Conservation (phyloP, 92 coral and sea anemone species). For the Zoanthus sansibaricus region DNA sequence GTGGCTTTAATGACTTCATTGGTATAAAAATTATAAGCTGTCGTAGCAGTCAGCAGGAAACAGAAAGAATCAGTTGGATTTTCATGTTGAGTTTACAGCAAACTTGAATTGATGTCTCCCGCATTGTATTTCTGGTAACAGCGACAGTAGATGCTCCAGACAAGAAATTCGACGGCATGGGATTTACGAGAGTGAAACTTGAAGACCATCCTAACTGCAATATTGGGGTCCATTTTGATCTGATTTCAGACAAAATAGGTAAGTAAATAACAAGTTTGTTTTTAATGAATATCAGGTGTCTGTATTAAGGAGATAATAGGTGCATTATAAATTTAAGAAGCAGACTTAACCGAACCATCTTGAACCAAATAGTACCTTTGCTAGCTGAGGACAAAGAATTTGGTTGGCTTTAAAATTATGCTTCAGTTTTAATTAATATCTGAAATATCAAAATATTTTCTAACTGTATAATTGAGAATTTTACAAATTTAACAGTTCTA, state of each 20-base stretch:
- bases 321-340: not conserved
- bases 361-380: not conserved
- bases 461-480: not conserved
- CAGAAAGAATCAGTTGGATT: not conserved
- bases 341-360: not conserved
- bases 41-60: not conserved
- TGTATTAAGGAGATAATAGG: not conserved
- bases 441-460: not conserved
- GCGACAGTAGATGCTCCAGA: conserved; percentile 78
- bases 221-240: conserved; percentile 88
- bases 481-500: too few relatives aligned
- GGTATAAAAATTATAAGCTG: too few relatives aligned
- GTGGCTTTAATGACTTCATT: too few relatives aligned
- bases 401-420: not conserved
- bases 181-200: conserved; percentile 69
- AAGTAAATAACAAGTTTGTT: conserved; percentile 8
- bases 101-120: not conserved
- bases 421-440: not conserved
- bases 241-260: conserved; percentile 95
- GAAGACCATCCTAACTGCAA: conserved; percentile 76
- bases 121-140: conserved; percentile 17
- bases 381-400: not conserved
- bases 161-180: conserved; percentile 61
- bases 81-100: not conserved
- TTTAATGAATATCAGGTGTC: not conserved